Base-by-base conservation (phyloP, 2,797 vertebrate genomes). In the Zenarchopterus dispar region DNA sequence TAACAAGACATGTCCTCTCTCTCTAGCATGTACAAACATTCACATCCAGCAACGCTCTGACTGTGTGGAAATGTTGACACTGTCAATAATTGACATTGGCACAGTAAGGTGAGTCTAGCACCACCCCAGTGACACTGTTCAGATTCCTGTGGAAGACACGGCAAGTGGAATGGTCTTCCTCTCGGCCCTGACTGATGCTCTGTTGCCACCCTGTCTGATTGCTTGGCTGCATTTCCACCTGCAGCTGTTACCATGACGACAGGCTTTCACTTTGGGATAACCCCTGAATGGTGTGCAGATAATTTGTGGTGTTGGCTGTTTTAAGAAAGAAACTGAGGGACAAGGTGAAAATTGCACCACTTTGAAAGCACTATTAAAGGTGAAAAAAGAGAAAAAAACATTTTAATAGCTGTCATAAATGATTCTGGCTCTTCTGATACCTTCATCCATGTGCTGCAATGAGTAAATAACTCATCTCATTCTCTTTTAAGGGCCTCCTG, bases 241-340 rank as follows among this genome's bases (percentile, higher is more conserved):
- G 87, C 80, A 78, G 59, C 72, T 74, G 88, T 92, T 88, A 78
- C 86, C 81, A 86, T 87, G 62, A 80, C 5, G 74, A 90, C 74
- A 17, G 44, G 49, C 56, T 79, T 79, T 72, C 75, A 67, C 62
- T 73, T 81, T 62, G 66, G 84, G 79, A 78, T 81, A 86, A 70
- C 80, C 78, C 77, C 67, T 54, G 54, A 70, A 77, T 56, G 43
- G 64, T 33, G 47, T 39, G 53, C 2, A 4, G 61, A 57, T 79
- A 62, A 75, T 81, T 56, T 0, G 4, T 28, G 16, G 56, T 47
- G 52, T 73, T 74, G 70, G 79, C 72, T n/a, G 21, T 41, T 45
- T 70, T 53, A 50, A 65, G 28, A 23, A 45, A 53, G 56, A 58
- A 67, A 72, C 67, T 21, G 54, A 52, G 6, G 67, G 42, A 48